Evolutionary conservation across 2,888 invertebrate genomes (phyloP).

Genomic region (Formica aserva): DNA sequence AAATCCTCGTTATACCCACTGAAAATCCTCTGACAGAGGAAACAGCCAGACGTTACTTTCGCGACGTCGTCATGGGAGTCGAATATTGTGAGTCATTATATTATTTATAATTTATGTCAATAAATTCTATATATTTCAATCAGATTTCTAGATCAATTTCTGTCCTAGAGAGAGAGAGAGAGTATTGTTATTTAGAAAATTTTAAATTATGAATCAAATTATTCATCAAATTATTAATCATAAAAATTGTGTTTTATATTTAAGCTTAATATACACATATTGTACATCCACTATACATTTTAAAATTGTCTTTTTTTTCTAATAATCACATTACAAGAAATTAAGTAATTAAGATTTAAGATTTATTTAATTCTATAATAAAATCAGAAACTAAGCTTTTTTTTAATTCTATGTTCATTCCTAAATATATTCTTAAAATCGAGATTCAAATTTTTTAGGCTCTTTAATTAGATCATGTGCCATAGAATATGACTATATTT

Average conservation of each 20-base stretch:
- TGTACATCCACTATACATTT: background rate
- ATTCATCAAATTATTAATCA: background rate
- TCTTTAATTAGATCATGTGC: background rate
- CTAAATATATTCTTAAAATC: background rate
- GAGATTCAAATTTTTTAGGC: background rate
- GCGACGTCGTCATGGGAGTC: slow-evolving; percentile 96
- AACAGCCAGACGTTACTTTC: slow-evolving; percentile 94
- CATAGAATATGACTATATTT: background rate
- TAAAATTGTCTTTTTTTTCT: background rate
- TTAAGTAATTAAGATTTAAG: background rate
- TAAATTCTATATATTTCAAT: background rate
- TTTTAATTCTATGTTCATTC: background rate
- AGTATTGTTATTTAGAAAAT: background rate
- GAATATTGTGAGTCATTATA: slow-evolving; percentile 94
- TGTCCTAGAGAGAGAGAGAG: too few species aligned
- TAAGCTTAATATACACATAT: too few species aligned
- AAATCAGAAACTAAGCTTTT: background rate
- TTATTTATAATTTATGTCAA: background rate
- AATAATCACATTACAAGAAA: background rate
- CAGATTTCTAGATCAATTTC: background rate
- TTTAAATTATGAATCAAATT: background rate
- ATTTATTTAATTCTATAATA: background rate
- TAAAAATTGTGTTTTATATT: background rate
- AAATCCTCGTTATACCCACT: slow-evolving; percentile 96
- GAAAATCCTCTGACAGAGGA: slow-evolving; percentile 93